Conservation (phyloP, 1,140 invertebrate species). For the Papilio helenus region DNA sequence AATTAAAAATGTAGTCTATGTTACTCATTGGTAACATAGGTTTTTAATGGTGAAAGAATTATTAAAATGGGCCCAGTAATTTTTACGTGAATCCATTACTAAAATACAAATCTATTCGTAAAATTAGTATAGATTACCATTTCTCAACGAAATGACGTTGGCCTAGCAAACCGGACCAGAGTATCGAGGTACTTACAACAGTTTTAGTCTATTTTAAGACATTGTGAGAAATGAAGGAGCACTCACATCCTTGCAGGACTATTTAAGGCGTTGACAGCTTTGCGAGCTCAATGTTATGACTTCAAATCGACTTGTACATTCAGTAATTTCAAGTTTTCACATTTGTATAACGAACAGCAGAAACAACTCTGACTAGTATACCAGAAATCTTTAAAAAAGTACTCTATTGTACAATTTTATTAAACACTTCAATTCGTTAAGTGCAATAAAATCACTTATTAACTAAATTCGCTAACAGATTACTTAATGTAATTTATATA, state of each 20-base stretch:
- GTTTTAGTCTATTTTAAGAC: constrained; percentile 24
- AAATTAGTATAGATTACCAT: neutral
- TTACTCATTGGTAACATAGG: no score
- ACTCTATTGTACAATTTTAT: no score
- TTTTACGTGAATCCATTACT: no score
- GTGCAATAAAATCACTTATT: no score
- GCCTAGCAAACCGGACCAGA: neutral
- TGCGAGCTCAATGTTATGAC: neutral
- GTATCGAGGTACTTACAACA: neutral
- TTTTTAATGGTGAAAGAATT: no score
- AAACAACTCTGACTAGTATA: neutral
- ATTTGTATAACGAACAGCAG: neutral
- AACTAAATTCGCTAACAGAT: no score
- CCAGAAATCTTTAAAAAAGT: neutral
- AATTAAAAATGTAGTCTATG: no score
- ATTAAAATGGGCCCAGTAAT: no score
- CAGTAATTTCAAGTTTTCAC: neutral
- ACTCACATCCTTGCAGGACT: neutral
- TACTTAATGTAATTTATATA: no score
- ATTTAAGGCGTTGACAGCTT: constrained; percentile 23
- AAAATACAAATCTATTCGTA: no score
- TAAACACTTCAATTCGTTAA: no score
- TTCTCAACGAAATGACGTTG: constrained; percentile 13
- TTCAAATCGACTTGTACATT: neutral
- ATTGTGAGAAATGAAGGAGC: constrained; percentile 15